phyloP scores from a whole-genome alignment of 1,140 invertebrate species.

The Carposina sasakii region DNA sequence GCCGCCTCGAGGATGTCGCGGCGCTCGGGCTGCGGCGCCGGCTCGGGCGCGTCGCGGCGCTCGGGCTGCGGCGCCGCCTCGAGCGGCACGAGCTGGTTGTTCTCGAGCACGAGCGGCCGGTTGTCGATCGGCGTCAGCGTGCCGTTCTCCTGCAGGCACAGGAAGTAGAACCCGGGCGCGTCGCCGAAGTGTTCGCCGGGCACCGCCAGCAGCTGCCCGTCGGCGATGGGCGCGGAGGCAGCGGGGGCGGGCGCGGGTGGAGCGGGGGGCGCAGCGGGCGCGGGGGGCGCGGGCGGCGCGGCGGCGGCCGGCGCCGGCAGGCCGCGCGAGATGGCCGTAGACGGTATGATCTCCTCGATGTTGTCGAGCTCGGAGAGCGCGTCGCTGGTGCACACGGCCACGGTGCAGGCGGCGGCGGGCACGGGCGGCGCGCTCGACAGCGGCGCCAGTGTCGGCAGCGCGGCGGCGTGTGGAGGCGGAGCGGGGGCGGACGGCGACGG shows the following conservation, averaged over 20 bases:
- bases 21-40: constrained; percentile 48
- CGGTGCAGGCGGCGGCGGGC: constrained; percentile 29
- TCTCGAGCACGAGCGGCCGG: constrained; percentile 75
- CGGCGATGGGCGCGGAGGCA: constrained; percentile 52
- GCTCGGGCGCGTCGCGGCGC: constrained; percentile 29
- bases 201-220: constrained; percentile 78
- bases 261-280: constrained; percentile 8
- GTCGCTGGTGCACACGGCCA: constrained; percentile 22
- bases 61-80: constrained; percentile 37
- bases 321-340: constrained; percentile 49
- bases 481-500: constrained; percentile 15
- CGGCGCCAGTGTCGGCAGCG: not conserved
- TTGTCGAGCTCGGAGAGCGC: constrained; percentile 55
- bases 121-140: constrained; percentile 81
- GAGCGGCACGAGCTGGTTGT: constrained; percentile 74
- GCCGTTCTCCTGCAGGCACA: constrained; percentile 78
- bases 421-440: constrained; percentile 17
- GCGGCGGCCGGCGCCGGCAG: constrained; percentile 9
- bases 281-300: constrained; percentile 11
- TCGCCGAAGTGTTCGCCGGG: constrained; percentile 79
- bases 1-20: constrained; percentile 85
- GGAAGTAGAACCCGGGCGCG: constrained; percentile 76
- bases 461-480: constrained; percentile 32
- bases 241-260: constrained; percentile 33
- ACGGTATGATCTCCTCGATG: constrained; percentile 59